Evolutionary conservation across 2,888 invertebrate genomes (phyloP).

Genomic region (Lepidocyrtinus sp.): DNA sequence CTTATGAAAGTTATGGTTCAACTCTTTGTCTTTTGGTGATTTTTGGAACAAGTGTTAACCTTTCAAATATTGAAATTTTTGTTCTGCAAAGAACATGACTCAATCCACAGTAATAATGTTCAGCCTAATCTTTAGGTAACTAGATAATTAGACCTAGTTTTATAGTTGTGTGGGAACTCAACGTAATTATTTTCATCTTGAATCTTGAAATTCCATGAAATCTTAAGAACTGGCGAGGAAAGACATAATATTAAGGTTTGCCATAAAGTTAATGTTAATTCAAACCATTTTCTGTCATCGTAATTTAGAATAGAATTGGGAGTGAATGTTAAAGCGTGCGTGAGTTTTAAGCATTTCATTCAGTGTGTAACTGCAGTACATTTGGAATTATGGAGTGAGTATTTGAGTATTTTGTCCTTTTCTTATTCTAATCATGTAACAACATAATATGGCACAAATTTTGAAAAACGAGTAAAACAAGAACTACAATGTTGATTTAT

Average conservation of each 20-base stretch:
- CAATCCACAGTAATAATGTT: conserved; percentile 46
- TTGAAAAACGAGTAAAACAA: conserved; percentile 36
- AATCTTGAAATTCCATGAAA: conserved; percentile 48
- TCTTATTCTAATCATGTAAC: conserved; percentile 27
- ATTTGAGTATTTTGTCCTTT: neutral
- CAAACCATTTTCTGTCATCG: neutral
- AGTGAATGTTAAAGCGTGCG: neutral
- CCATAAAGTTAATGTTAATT: conserved; percentile 5
- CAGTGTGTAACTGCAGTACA: neutral
- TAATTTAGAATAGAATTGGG: neutral
- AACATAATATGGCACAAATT: conserved; percentile 31
- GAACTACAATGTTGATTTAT: conserved; percentile 33
- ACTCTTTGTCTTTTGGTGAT: too few species aligned
- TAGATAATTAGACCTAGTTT: neutral
- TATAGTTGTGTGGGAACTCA: neutral
- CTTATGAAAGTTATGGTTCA: too few species aligned
- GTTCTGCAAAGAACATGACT: conserved; percentile 21
- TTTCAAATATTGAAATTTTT: conserved; percentile 1
- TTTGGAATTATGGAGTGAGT: neutral
- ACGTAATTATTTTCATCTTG: neutral
- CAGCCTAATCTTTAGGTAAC: conserved; percentile 27
- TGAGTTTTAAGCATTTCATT: neutral
- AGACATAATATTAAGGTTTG: conserved; percentile 48
- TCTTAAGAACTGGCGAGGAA: conserved; percentile 47
- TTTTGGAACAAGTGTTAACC: too few species aligned